Percentiles rank a stretch among this genome's conserved stretches.
These are phyloP conservation scores for Excalfactoria chinensis DNA, from an alignment of 2,113 vertebrate species.

Conservation along the genomic window DNA sequence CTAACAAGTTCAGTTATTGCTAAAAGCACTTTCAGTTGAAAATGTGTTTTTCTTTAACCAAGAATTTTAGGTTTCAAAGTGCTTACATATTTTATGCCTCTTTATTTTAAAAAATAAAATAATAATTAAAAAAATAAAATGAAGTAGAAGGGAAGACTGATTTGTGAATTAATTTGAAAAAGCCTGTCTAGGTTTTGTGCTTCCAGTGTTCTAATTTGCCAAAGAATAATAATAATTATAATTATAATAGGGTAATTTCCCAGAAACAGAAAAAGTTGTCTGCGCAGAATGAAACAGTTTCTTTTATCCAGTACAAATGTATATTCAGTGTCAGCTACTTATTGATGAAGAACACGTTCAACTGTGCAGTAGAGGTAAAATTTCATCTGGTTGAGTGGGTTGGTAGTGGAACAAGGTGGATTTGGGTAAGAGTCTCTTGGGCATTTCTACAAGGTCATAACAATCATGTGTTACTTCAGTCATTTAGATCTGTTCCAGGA, in stretches of 20 bases:
- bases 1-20: not conserved
- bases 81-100: not conserved
- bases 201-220: not conserved
- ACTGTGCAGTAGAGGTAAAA: not conserved
- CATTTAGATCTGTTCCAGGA: not conserved
- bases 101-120: not conserved
- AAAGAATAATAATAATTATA: too few species aligned
- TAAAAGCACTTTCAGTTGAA: not conserved
- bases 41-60: fast-evolving
- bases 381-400: not conserved
- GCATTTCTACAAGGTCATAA: not conserved
- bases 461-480: not conserved
- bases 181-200: not conserved
- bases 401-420: not conserved
- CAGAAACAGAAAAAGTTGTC: not conserved
- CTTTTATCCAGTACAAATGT: not conserved
- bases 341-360: not conserved
- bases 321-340: not conserved
- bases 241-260: not conserved
- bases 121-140: not conserved
- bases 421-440: not conserved
- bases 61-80: not conserved
- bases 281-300: not conserved
- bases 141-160: not conserved
- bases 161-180: not conserved